phyloP scores from a whole-genome alignment of 2,113 vertebrate genomes.

The Vidua chalybeata region DNA sequence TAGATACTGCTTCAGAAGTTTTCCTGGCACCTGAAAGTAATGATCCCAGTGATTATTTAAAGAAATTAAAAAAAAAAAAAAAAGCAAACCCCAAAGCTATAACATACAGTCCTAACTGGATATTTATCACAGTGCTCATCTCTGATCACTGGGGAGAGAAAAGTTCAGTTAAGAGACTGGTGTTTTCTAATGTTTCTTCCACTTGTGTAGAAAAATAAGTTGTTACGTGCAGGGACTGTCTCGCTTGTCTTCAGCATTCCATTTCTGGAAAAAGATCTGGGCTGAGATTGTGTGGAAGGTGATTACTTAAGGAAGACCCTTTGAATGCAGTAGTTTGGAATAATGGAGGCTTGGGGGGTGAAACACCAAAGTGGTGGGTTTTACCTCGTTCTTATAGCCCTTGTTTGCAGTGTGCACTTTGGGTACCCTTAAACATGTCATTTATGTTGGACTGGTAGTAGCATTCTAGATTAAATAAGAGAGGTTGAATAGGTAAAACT shows the following conservation, averaged over 20 bases:
- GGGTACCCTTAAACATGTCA: not conserved
- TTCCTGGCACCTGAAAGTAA: not conserved
- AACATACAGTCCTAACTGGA: rapidly evolving
- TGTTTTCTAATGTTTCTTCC: not conserved
- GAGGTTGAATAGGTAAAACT: not conserved
- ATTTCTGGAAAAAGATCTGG: not conserved
- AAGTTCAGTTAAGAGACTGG: not conserved
- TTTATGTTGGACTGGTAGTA: not conserved
- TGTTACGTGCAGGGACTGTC: not conserved
- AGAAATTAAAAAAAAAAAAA: not conserved
- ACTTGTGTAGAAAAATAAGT: not conserved
- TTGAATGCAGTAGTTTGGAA: not conserved
- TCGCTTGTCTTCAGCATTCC: not conserved
- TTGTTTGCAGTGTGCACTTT: not conserved
- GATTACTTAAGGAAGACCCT: not conserved
- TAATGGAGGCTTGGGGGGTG: not conserved
- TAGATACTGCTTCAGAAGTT: not conserved
- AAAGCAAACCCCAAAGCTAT: rapidly evolving
- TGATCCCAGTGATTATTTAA: not conserved
- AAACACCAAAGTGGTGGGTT: not conserved
- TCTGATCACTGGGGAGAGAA: not conserved
- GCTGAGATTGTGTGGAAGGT: not conserved
- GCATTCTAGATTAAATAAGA: not conserved
- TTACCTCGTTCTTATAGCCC: not conserved
- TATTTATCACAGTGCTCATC: not conserved